A percentile compares a stretch with the other conserved stretches of the same genome.
phyloP scores from a whole-genome alignment of 1,140 invertebrate genomes.

The Aradophagus sp. region DNA sequence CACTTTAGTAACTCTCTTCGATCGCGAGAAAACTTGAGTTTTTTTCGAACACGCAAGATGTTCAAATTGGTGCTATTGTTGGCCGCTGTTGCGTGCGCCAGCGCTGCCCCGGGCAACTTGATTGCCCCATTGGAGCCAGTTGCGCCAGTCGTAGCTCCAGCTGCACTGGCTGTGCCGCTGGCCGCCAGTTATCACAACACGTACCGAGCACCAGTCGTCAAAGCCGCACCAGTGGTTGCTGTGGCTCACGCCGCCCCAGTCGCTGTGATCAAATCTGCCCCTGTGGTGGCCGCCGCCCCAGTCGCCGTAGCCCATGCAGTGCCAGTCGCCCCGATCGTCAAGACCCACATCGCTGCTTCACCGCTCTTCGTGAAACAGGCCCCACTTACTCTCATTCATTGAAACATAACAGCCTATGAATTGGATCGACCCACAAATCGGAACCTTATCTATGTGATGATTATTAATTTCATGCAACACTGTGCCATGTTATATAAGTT shows the following conservation, averaged over 20 bases:
- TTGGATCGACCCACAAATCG: too few species aligned
- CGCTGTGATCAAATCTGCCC: constrained; percentile 5
- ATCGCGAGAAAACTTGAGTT: too few species aligned
- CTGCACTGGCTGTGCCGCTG: constrained; percentile 21
- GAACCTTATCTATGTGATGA: too few species aligned
- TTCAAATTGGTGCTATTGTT: constrained; percentile 77
- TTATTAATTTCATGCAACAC: too few species aligned
- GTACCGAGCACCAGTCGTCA: constrained; percentile 13
- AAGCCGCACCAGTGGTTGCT: constrained; percentile 16
- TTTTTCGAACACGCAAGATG: constrained; percentile 66
- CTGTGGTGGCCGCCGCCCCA: constrained; percentile 14
- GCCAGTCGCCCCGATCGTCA: constrained; percentile 25
- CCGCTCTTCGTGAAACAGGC: constrained; percentile 27
- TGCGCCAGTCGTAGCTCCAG: constrained; percentile 5
- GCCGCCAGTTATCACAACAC: constrained; percentile 40
- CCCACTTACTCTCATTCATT: constrained; percentile 25
- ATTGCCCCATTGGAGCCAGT: constrained; percentile 8
- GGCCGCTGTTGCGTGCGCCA: constrained; percentile 72
- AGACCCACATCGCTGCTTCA: constrained; percentile 39
- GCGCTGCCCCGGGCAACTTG: constrained; percentile 61
- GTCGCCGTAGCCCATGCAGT: constrained; percentile 32
- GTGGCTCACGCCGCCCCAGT: constrained; percentile 16
- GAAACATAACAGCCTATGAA: too few species aligned
- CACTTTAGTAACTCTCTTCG: too few species aligned
- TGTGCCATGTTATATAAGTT: too few species aligned